A percentile compares a stretch with the other conserved stretches of the same genome.
Conservation (phyloP, 2,888 invertebrate species). For the Theodoxus fluviatilis region DNA sequence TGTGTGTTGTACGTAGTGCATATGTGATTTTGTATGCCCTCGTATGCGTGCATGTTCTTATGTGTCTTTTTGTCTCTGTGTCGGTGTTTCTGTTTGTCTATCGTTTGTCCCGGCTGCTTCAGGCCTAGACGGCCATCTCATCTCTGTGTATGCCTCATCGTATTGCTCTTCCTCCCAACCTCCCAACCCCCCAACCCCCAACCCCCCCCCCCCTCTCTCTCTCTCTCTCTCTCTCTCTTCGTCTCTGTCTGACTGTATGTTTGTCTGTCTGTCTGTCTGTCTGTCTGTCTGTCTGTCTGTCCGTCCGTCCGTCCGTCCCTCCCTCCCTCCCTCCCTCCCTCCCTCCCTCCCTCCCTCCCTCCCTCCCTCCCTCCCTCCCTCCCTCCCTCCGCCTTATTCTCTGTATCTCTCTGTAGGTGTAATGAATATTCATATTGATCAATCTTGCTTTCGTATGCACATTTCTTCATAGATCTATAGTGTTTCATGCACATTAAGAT, state of each 20-base stretch:
- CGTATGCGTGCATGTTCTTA: too few relatives aligned
- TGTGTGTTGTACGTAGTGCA: too few relatives aligned
- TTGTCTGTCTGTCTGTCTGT: slow-evolving; percentile 26
- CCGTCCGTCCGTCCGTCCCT: slow-evolving; percentile 9
- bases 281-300: slow-evolving; percentile 27
- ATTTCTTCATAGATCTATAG: too few relatives aligned
- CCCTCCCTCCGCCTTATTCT: neutral
- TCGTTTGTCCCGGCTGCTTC: too few relatives aligned
- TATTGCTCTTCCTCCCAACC: neutral
- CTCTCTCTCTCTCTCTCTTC: slow-evolving; percentile 7
- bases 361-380: neutral
- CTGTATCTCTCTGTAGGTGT: neutral
- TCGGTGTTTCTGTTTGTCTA: too few relatives aligned
- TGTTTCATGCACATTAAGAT: too few relatives aligned
- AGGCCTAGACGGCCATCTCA: too few relatives aligned
- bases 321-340: neutral
- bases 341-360: slow-evolving; percentile 4
- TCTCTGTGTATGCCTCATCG: too few relatives aligned
- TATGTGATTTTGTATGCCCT: too few relatives aligned
- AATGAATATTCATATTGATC: too few relatives aligned
- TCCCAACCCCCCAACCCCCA: neutral
- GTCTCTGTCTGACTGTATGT: slow-evolving; percentile 20
- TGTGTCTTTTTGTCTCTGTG: too few relatives aligned
- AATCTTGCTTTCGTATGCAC: too few relatives aligned
- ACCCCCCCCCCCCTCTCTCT: neutral